Evolutionary conservation across 2,113 vertebrate species (phyloP).

Genomic region (Lepisosteus osseus): DNA sequence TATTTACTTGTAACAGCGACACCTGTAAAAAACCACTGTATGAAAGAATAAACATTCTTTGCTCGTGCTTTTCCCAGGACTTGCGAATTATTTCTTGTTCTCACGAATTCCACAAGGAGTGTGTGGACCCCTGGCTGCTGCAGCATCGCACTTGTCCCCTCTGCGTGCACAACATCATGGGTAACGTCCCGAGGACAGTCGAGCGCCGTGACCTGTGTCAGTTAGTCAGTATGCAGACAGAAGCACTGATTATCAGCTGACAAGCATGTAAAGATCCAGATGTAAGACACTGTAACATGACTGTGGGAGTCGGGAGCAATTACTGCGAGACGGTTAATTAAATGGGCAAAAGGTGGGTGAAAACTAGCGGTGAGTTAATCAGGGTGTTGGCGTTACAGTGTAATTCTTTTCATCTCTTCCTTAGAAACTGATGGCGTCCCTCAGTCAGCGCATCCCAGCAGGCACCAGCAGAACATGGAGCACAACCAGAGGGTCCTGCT

Average conservation of each 20-base stretch:
- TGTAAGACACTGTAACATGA: too few relatives aligned
- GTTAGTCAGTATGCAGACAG: too few relatives aligned
- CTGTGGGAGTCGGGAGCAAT: too few relatives aligned
- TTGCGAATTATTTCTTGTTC: constrained; percentile 91
- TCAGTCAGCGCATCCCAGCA: constrained; percentile 55
- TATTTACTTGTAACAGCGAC: background rate
- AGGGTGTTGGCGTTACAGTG: too few relatives aligned
- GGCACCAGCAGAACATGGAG: constrained; percentile 55
- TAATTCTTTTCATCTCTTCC: too few relatives aligned
- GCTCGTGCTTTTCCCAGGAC: constrained; percentile 64
- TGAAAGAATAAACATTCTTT: background rate
- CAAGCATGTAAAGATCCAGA: too few relatives aligned
- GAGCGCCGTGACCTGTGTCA: background rate
- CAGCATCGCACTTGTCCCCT: constrained; percentile 92
- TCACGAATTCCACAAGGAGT: constrained; percentile 92
- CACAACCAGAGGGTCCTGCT: constrained; percentile 80
- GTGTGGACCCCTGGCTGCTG: constrained; percentile 93
- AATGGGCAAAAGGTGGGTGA: too few relatives aligned
- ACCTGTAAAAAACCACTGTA: background rate
- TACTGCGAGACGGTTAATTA: too few relatives aligned
- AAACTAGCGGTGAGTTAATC: too few relatives aligned
- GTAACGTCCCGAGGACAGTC: constrained; percentile 60
- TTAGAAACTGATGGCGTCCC: background rate
- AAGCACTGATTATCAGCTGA: too few relatives aligned
- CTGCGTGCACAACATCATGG: constrained; percentile 98